Evolutionary conservation across 1,140 invertebrate species (phyloP), one percentile per base, ranked within the genome.

Genomic region (Neodiprion fabricii): DNA sequence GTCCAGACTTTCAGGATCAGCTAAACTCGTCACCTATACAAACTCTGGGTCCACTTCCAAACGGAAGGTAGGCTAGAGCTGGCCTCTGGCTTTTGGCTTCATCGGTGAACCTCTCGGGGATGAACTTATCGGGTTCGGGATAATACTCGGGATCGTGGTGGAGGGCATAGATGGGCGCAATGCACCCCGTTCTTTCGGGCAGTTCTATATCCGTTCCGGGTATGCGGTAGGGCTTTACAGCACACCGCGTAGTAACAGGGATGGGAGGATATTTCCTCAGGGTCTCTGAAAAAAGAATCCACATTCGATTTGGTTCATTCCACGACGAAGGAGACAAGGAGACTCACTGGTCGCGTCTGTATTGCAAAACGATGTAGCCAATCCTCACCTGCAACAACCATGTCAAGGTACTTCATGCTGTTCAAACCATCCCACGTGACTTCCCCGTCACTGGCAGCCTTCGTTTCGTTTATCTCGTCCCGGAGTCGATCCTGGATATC

Each of bases 211-310:
- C 82, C 0, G 85, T 88, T 1, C 86, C 86, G 9, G 88, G 81
- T 40, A 92, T 82, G 73, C 87, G 88, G 75, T 91, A 92, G 53
- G 89, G 83, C 72, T 85, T 82, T 67, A 84, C 86, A 3, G 89
- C 88, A 21, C 85, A 83, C 50, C 92, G 85, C 77, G 89, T 81
- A 4, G 93, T 74, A 9, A 89, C 80, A 0, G 89, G 82, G 47
- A 89, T 87, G 1, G 91, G 87, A 0, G 92, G 89, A 79, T 92
- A 91, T 77, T 90, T 74, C 14, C 83, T 81, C 1, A 92, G 65
- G 0, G 80, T 81, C 10, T 83, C 84, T 0, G 88, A 89, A 7
- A 78, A 78, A 12, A 89, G 84, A 0, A 91, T 53, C 0, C 69
- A 28, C 10, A 82, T 50, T 0, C 83, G 81, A 10, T 79, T 77